Evolutionary conservation across 37 sponge, comb jelly and placozoan genomes (phyloP).

Genomic region (Spongilla lacustris): DNA sequence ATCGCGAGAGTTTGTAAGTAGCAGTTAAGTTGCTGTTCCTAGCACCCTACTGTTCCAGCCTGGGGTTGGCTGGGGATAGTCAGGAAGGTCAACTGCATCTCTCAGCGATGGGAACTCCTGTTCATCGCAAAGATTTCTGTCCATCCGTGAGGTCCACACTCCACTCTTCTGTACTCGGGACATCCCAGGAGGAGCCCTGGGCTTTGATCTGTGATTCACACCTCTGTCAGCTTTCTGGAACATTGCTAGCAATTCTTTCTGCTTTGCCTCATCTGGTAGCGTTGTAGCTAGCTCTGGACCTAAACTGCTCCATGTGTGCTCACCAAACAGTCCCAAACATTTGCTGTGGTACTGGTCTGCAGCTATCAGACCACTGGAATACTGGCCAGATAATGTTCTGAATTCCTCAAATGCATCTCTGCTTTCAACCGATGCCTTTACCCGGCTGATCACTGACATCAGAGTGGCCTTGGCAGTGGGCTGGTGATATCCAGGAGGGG

Average conservation of each 20-base stretch:
- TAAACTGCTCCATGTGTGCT: neutral
- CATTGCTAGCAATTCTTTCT: neutral
- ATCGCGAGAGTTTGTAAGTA: neutral
- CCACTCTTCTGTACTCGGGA: neutral
- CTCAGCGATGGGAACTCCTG: neutral
- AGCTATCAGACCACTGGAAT: slow-evolving; percentile 21
- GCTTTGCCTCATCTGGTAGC: neutral
- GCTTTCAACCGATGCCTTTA: slow-evolving; percentile 22
- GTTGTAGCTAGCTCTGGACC: slow-evolving; percentile 10
- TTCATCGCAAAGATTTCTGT: neutral
- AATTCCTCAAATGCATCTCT: slow-evolving; percentile 38
- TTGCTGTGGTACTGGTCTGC: slow-evolving; percentile 26
- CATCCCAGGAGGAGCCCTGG: neutral
- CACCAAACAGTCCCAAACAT: slow-evolving; percentile 28
- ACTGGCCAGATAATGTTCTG: slow-evolving; percentile 41
- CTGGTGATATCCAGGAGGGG: neutral
- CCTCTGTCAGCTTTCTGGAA: neutral
- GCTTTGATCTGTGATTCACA: neutral
- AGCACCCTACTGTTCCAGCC: neutral
- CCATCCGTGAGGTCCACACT: neutral
- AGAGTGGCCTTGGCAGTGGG: neutral
- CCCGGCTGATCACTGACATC: neutral
- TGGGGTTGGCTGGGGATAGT: neutral
- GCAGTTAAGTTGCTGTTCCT: neutral
- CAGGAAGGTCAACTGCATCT: neutral